These are phyloP conservation scores for Crocuta crocuta DNA, from an alignment of 2,113 vertebrate species.

Conservation along the genomic window DNA sequence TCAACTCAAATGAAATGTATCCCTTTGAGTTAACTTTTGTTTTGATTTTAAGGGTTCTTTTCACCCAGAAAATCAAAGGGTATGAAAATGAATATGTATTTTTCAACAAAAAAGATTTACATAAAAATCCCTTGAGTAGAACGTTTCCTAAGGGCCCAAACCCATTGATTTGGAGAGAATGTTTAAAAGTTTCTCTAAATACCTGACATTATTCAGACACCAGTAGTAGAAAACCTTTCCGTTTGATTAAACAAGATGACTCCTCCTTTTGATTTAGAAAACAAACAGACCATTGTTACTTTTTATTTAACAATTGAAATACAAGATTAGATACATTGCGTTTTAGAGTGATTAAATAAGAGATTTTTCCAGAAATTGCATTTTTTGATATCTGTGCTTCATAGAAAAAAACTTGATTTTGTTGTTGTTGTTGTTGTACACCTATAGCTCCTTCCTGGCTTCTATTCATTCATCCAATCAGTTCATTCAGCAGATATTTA, in stretches of 20 bases:
- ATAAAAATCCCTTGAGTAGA: slow-evolving; percentile 48
- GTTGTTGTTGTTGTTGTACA: neutral
- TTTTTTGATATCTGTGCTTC: slow-evolving; percentile 18
- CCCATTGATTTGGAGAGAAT: slow-evolving; percentile 43
- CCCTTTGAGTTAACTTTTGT: slow-evolving; percentile 64
- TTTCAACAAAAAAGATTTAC: slow-evolving; percentile 57
- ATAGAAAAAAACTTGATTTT: neutral
- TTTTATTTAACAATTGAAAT: slow-evolving; percentile 51
- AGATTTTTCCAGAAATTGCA: slow-evolving; percentile 48
- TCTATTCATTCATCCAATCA: neutral
- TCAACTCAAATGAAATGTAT: slow-evolving; percentile 52
- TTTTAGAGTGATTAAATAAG: slow-evolving; percentile 68
- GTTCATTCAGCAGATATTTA: neutral
- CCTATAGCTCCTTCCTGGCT: neutral
- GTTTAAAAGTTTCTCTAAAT: slow-evolving; percentile 44
- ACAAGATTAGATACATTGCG: slow-evolving; percentile 60
- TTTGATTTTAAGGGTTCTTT: slow-evolving; percentile 68
- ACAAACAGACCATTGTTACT: neutral
- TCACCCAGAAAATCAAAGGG: slow-evolving; percentile 51
- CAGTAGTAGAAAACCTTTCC: slow-evolving; percentile 37
- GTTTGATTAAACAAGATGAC: slow-evolving; percentile 44
- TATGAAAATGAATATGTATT: slow-evolving; percentile 49
- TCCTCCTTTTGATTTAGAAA: slow-evolving; percentile 57
- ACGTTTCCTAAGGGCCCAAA: neutral
- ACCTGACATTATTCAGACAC: slow-evolving; percentile 10